Percentiles rank a stretch among this genome's conserved stretches.
phyloP scores from a whole-genome alignment of 2,113 vertebrate species.

The Sebastes fasciatus region DNA sequence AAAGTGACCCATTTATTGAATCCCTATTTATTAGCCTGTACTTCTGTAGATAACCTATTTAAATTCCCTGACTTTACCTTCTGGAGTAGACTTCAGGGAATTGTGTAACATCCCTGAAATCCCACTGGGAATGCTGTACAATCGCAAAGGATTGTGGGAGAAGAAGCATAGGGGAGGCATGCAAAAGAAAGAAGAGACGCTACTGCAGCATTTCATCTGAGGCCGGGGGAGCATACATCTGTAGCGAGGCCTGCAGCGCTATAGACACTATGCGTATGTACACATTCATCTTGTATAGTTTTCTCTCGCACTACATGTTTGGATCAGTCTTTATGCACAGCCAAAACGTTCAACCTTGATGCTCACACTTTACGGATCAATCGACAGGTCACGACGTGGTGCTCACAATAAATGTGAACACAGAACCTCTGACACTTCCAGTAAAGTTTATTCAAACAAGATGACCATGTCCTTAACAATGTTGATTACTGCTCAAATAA shows the following conservation, averaged over 20 bases:
- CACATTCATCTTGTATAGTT: background rate
- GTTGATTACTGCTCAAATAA: background rate
- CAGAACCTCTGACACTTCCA: background rate
- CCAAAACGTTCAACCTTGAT: background rate
- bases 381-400: background rate
- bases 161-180: background rate
- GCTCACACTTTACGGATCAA: background rate
- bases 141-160: constrained; percentile 10
- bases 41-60: constrained; percentile 32
- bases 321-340: background rate
- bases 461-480: background rate
- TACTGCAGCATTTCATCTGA: background rate
- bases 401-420: background rate
- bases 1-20: constrained; percentile 34
- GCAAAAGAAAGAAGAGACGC: background rate
- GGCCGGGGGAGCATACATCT: background rate
- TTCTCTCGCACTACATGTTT: background rate
- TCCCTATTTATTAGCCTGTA: background rate
- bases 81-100: constrained; percentile 27
- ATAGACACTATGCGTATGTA: background rate
- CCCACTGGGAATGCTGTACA: constrained; percentile 13
- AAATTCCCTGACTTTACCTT: constrained; percentile 42
- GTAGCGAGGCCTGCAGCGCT: background rate
- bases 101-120: constrained; percentile 19
- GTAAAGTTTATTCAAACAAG: background rate